Base-by-base conservation (phyloP, 1,140 invertebrate genomes). In the Neodiprion lecontei region DNA sequence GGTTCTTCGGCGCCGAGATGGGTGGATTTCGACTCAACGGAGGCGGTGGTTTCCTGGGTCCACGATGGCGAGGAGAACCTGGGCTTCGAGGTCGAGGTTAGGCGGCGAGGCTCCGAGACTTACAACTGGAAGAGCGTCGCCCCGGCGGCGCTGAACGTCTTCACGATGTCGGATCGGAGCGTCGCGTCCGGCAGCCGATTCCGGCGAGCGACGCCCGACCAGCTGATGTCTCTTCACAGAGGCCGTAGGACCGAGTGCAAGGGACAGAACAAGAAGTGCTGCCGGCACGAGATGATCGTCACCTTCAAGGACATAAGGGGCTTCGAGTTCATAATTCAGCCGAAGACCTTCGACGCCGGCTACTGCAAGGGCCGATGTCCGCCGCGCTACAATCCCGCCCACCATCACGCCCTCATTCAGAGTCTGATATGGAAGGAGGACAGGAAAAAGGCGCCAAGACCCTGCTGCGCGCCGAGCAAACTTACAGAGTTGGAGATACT, bases 281-380 rank as follows among this genome's bases (percentile, higher is more conserved):
- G 93, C 78, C 86, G 92, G 47, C 91, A 93, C 82, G 85, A 90
- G 28, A 90, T 94, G 89, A 89, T 88, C 48, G 92, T 94, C 2
- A 89, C 88, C 28, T 94, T 94, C 79, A 91, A 90, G 71, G 90
- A 94, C n/a, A 85, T 95, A 17, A 89, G 90, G 72, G 92, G 91
- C 8, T 93, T 93, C 85, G 91, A 92, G 74, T 93, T 91, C 76
- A 93, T 95, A 53, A 87, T 94, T 10, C 90, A 93, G 74, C 94
- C 94, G 11, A 91, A 91, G 79, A 88, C 86, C 23, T 95, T 95
- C 80, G 93, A 95, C 80, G 93, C 93, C 1, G 93, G 93, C 14
- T 93, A 91, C 76, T 95, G 94, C 81, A 91, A 91, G 70, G 94
- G 94, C 2, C 88, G 92, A 50, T 95, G 94, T 83, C 93, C 92